Base-by-base conservation (phyloP, 2,113 vertebrate genomes). In the Thalassoma bifasciatum region DNA sequence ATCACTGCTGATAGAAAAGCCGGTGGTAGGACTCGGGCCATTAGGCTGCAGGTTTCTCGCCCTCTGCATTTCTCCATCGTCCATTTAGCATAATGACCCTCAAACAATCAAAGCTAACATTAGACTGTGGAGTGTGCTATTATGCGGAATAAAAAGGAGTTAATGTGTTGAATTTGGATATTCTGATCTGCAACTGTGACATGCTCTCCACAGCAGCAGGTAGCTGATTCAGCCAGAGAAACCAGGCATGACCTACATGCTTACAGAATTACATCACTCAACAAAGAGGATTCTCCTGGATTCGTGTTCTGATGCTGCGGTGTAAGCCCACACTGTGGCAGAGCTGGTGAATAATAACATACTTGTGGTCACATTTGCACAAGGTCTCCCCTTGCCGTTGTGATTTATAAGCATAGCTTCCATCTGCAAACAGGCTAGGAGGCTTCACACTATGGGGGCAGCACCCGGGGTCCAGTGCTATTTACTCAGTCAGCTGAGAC, bases 371-470 rank as follows among this genome's bases (percentile, higher is more conserved):
- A 44, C 79, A 84, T 91, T 91, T 92, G 81, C 74, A 86, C 79
- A 90, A 86, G 84, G 79, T 88, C 82, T 88, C 78, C 86, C 77
- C 76, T 75, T 59, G 65, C 69, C 50, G 74, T 70, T 66, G 73
- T 89, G 89, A 92, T 93, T 92, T 92, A 91, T 92, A 91, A 90
- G 82, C 83, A 67, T 74, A 85, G 75, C 60, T 86, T 88, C 83
- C 77, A 82, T 92, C 81, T 89, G 87, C 89, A 92, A 91, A 93
- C 84, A 89, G 83, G 84, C 85, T 66, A 59, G 78, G 80, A 86
- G 84, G 85, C 85, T 79, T 72, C 37, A 73, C 83, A 72, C 88
- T 77, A 71, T 44, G 42, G 90, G 90, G 88, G 85, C 82, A 82
- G 69, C 77, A 88, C 85, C 82, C 88, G 19, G 67, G 88, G 88